Evolutionary conservation across 2,888 invertebrate species (phyloP), one percentile per base, ranked within the genome.

Genomic region (Cerastis leucographa): DNA sequence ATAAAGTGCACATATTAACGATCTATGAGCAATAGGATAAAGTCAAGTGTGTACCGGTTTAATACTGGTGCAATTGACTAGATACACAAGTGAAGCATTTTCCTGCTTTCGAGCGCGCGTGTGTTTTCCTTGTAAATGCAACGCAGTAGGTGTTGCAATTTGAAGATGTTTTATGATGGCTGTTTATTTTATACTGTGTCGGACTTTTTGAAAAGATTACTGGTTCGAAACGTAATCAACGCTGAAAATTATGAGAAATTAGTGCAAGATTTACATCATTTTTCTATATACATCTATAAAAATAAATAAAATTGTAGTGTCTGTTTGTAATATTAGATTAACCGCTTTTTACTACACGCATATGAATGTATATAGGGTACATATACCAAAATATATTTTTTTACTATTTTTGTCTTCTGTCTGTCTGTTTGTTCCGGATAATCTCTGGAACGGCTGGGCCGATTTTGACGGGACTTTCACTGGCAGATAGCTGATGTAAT

Each of bases 71-170:
- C 56, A 79, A 69, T 64, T 49, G 35, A 46, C 49, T 72, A 70
- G 72, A 73, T 77, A 56, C 42, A 17, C 17, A 29, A 22, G 22
- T 75, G 68, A 42, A 35, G 22, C 17, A 46, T 85, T 87, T 87
- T 87, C 89, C 89, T 87, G 78, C 81, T 88, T 80, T 85, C 83
- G 25, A 72, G 44, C 19, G 19, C 11, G 3, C 44, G 81, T 83
- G 84, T 72, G 83, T 76, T 73, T 71, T 88, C 89, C 74, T 71
- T 51, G 40, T 17, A 9, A 74, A 40, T 71, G 56, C 35, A 49
- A 40, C 29, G 40, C 22, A 29, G n/a, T 75, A 22, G 7, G 29
- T 66, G 25, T 42, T 68, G 35, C 56, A 64, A 54, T 7, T 19
- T 35, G 0, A 54, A 56, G 54, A 72, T 0, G 9, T 80, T 78